Conservation (phyloP, 2,797 vertebrate genomes). For the Phoebastria nigripes region DNA sequence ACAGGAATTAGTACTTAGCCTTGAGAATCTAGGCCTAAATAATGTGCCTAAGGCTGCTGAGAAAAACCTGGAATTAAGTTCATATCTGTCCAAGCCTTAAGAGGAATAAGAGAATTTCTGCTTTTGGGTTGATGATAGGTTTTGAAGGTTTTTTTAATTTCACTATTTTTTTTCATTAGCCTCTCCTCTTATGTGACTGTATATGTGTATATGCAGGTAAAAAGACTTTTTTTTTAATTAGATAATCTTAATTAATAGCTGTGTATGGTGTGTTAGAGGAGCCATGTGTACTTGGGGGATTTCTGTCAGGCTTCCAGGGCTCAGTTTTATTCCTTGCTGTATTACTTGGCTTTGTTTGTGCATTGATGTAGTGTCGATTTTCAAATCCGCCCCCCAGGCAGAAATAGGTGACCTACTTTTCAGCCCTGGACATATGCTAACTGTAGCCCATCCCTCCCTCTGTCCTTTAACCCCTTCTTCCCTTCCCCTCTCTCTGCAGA, state of each 20-base stretch:
- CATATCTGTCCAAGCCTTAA: not conserved
- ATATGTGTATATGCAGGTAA: not conserved
- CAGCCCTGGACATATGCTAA: slow-evolving; percentile 59
- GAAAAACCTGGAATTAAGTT: not conserved
- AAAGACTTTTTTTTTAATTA: not conserved
- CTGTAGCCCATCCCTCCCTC: not conserved
- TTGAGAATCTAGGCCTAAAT: not conserved
- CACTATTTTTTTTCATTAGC: not conserved
- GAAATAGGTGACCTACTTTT: slow-evolving; percentile 70
- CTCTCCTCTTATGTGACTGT: not conserved
- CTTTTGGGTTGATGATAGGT: not conserved
- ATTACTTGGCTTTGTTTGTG: slow-evolving; percentile 1
- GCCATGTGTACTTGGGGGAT: not conserved
- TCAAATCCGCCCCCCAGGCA: not conserved
- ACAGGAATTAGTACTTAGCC: not conserved
- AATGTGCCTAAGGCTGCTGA: not conserved
- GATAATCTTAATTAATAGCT: not conserved
- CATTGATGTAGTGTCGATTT: not conserved
- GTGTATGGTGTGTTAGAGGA: not conserved
- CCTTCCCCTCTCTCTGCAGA: not conserved
- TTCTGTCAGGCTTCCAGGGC: not conserved
- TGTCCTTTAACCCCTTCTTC: slow-evolving; percentile 42
- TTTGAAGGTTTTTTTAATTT: not conserved
- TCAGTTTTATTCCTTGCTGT: not conserved
- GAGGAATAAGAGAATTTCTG: not conserved